Evolutionary conservation across 2,888 invertebrate genomes (phyloP), one percentile per base, ranked within the genome.

Genomic region (Cryptocheilus praepositus): DNA sequence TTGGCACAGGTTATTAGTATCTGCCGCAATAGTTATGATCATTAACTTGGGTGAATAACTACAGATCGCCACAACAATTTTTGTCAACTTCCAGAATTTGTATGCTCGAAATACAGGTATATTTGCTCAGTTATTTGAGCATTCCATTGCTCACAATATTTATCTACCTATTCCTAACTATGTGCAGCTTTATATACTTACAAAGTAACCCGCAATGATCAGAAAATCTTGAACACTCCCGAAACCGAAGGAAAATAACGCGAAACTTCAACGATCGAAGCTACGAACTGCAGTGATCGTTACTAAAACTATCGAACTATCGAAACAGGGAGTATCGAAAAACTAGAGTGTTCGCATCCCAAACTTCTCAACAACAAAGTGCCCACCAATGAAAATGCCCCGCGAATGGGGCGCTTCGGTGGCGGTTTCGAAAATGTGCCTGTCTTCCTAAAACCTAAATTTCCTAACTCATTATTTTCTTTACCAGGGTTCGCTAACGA

Each of bases 381-480:
- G 15, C 16, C 49, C 16, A n/a, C 49, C 49, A 49, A 49, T 49
- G 7, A 36, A 11, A 36, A 11, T 7, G 36, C 7, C 36, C 36
- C 36, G 36, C 36, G 36, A 36, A 36, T 7, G 36, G 36, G 36
- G 36, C 36, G 36, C 36, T 36, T 36, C 11, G 36, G 36, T 36
- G 36, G 36, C 36, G 36, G 11, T 36, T 36, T 36, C 4, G 36
- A 36, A 36, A 36, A 36, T 36, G 36, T 36, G 11, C 36, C 36
- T 5, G 11, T 11, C 3, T 11, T 36, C 13, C 36, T 1, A 36
- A 36, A 36, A 36, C 13, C 13, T 1, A 36, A 36, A 36, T 36
- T 36, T 7, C 36, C 36, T 11, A 36, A 63, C 63, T 72, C 58
- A 44, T 3, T 52, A 13, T 36, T 11, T 7, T 11, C 11, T 36